Evolutionary conservation across 2,113 vertebrate species (phyloP).

Genomic region (Oxyura jamaicensis): DNA sequence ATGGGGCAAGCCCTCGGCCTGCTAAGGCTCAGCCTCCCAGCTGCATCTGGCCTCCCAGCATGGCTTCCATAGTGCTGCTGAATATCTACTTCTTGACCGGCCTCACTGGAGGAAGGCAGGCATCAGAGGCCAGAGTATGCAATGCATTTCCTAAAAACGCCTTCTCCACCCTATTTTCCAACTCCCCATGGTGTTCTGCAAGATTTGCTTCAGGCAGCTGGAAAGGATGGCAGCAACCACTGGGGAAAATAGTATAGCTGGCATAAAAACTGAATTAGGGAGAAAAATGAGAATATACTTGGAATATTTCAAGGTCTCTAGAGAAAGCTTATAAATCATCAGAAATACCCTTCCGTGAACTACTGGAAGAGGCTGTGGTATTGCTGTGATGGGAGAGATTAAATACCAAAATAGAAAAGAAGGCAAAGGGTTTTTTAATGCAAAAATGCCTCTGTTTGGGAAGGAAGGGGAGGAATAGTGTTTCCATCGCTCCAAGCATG

Average conservation of each 20-base stretch:
- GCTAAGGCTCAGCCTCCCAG: not conserved
- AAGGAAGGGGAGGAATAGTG: not conserved
- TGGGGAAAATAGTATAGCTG: not conserved
- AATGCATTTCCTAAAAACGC: not conserved
- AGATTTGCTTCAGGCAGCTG: not conserved
- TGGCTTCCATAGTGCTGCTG: not conserved
- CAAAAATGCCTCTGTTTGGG: not conserved
- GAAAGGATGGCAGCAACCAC: rapidly evolving
- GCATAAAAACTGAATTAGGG: not conserved
- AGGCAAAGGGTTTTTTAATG: not conserved
- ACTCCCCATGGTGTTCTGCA: not conserved
- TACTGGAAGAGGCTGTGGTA: not conserved
- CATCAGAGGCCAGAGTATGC: not conserved
- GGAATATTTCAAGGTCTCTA: not conserved
- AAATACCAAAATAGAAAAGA: not conserved
- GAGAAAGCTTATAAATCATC: not conserved
- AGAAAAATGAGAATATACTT: not conserved
- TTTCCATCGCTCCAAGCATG: not conserved
- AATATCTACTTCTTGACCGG: not conserved
- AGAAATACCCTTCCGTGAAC: not conserved
- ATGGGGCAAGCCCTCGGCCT: not conserved
- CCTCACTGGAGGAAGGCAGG: not conserved
- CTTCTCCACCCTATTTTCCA: not conserved
- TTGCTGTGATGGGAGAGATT: not conserved
- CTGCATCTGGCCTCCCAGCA: not conserved